A percentile compares a stretch with the other conserved stretches of the same genome.
These are phyloP conservation scores for Tachina fera DNA, from an alignment of 2,888 invertebrate genomes.

Conservation along the genomic window DNA sequence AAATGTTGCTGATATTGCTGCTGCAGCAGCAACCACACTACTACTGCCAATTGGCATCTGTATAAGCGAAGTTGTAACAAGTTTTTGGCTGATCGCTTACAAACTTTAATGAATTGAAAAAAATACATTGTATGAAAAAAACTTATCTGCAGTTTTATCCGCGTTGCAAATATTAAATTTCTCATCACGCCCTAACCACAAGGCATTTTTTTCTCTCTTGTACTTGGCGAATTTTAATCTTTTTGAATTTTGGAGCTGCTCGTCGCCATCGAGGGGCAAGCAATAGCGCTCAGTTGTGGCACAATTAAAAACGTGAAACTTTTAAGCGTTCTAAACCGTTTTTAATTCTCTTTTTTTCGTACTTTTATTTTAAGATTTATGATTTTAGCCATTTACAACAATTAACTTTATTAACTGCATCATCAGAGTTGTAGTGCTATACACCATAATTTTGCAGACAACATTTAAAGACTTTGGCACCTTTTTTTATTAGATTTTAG, in stretches of 20 bases:
- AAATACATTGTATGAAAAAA: conserved; percentile 22
- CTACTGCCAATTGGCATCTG: conserved; percentile 52
- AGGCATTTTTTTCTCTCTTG: conserved; percentile 40
- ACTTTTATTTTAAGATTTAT: conserved; percentile 62
- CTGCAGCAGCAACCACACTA: conserved; percentile 52
- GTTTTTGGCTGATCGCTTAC: conserved; percentile 45
- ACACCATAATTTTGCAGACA: neutral
- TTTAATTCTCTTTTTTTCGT: conserved; percentile 21
- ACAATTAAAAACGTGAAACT: conserved; percentile 71
- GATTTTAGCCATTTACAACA: conserved; percentile 49
- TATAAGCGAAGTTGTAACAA: conserved; percentile 58
- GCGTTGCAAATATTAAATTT: conserved; percentile 82
- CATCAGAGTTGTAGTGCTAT: neutral
- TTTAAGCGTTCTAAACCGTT: conserved; percentile 54
- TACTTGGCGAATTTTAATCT: neutral
- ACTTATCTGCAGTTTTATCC: conserved; percentile 75
- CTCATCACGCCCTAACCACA: conserved; percentile 80
- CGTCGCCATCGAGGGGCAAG: neutral
- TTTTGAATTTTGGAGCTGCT: neutral
- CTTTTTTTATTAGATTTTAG: conserved; percentile 12
- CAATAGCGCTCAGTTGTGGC: conserved; percentile 36
- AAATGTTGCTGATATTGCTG: conserved; percentile 43
- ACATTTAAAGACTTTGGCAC: conserved; percentile 31
- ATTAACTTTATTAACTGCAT: conserved; percentile 33
- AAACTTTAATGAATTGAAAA: conserved; percentile 11